Conservation (phyloP, 2,113 vertebrate species). For the Notiomystis cincta region DNA sequence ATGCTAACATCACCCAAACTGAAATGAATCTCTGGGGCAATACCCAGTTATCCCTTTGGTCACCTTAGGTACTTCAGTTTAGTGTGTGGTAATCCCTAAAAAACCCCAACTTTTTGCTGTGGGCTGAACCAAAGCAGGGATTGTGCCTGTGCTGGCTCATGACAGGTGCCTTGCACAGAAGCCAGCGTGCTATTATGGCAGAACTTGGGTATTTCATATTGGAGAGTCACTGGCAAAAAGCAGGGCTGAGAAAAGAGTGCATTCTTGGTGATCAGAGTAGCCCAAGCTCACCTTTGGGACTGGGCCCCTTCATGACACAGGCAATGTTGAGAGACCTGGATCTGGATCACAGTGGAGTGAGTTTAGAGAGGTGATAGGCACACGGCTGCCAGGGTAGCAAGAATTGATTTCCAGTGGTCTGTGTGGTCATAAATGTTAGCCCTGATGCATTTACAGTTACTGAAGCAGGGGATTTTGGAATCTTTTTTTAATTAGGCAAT, state of each 20-base stretch:
- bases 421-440: background rate
- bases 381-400: background rate
- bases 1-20: background rate
- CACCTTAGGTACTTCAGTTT: background rate
- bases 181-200: background rate
- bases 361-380: background rate
- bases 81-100: background rate
- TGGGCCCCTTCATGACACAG: fast-evolving
- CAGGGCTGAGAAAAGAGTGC: background rate
- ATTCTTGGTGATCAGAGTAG: background rate
- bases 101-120: fast-evolving
- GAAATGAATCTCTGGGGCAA: background rate
- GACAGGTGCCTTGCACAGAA: background rate
- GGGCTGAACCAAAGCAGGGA: background rate
- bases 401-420: background rate
- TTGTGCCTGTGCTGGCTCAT: background rate
- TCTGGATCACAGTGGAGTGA: background rate
- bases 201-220: background rate
- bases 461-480: background rate
- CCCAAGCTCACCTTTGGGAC: background rate
- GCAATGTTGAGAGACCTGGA: background rate
- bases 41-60: background rate
- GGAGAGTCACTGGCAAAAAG: background rate
- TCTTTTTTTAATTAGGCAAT: slow-evolving; percentile 22
- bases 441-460: background rate